Percentiles rank a stretch among this genome's conserved stretches.
Conservation (phyloP, 2,113 vertebrate species). For the Pterocles gutturalis region DNA sequence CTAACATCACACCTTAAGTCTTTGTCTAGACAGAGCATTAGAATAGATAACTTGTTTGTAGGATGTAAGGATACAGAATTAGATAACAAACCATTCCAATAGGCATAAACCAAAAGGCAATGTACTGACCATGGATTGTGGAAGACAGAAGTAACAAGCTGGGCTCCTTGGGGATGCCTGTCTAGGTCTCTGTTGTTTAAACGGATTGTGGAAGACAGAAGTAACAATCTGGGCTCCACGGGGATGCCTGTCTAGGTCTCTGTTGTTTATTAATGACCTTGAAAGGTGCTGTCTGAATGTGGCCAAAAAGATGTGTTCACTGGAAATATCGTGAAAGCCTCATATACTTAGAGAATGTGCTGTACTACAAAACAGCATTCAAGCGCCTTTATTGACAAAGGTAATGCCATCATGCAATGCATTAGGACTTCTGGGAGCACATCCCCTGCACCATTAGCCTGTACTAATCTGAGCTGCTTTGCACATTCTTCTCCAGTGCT, state of each 20-base stretch:
- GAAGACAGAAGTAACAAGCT: conserved; percentile 2
- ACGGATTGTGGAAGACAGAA: conserved; percentile 25
- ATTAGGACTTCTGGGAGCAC: not conserved
- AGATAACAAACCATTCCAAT: conserved; percentile 28
- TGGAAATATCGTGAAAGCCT: not conserved
- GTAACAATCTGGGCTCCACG: not conserved
- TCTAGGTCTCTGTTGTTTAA: not conserved
- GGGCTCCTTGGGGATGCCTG: not conserved
- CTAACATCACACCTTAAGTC: conserved; percentile 44
- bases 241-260: not conserved
- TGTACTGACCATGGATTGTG: conserved; percentile 9
- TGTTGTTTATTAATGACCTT: conserved; percentile 8
- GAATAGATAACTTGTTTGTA: conserved; percentile 43
- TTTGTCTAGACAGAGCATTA: conserved; percentile 43
- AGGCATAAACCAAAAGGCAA: conserved; percentile 15
- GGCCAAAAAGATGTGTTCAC: not conserved
- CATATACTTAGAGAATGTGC: not conserved
- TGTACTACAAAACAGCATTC: not conserved
- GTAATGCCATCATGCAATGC: not conserved
- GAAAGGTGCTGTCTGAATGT: not conserved
- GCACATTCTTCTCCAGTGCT: not conserved
- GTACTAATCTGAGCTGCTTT: not conserved
- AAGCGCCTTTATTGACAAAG: not conserved
- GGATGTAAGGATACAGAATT: conserved; percentile 19
- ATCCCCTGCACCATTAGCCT: not conserved